These are phyloP conservation scores for Halcyon chelicuti DNA, from an alignment of 2,797 vertebrate genomes.

Conservation along the genomic window DNA sequence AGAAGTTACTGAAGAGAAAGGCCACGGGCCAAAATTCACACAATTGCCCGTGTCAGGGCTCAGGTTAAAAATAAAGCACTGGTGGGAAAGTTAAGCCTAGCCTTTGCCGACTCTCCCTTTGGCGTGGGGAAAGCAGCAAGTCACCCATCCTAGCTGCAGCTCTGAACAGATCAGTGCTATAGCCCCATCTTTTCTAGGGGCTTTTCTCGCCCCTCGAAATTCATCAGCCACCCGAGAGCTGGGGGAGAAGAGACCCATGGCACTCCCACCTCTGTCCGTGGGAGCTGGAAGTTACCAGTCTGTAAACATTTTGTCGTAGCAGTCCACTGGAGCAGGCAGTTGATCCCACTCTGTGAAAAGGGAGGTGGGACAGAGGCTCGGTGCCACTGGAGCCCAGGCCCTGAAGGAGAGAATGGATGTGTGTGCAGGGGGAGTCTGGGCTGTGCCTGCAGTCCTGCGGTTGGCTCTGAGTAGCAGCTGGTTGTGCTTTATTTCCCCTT, in stretches of 20 bases:
- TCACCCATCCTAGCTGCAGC: neutral
- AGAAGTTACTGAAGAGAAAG: slow-evolving; percentile 49
- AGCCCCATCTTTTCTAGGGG: neutral
- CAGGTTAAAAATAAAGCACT: slow-evolving; percentile 70
- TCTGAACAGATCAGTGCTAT: neutral
- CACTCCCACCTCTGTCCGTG: neutral
- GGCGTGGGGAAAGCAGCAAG: neutral
- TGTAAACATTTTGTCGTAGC: slow-evolving; percentile 45
- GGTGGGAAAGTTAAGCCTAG: slow-evolving; percentile 32
- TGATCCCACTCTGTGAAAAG: neutral
- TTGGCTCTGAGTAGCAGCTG: neutral
- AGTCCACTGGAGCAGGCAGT: neutral
- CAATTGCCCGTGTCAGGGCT: slow-evolving; percentile 14
- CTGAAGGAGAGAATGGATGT: neutral
- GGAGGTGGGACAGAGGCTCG: neutral
- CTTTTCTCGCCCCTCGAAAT: neutral
- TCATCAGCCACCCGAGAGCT: neutral
- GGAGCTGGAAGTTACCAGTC: slow-evolving; percentile 9
- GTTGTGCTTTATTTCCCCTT: neutral
- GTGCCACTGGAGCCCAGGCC: neutral
- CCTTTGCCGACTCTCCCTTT: neutral
- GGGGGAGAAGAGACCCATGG: neutral
- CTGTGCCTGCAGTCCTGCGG: neutral
- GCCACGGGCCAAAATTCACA: slow-evolving; percentile 69
- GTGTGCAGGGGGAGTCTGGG: neutral